Base-by-base conservation (phyloP, 2,113 vertebrate genomes). In the Lophochroa leadbeateri region DNA sequence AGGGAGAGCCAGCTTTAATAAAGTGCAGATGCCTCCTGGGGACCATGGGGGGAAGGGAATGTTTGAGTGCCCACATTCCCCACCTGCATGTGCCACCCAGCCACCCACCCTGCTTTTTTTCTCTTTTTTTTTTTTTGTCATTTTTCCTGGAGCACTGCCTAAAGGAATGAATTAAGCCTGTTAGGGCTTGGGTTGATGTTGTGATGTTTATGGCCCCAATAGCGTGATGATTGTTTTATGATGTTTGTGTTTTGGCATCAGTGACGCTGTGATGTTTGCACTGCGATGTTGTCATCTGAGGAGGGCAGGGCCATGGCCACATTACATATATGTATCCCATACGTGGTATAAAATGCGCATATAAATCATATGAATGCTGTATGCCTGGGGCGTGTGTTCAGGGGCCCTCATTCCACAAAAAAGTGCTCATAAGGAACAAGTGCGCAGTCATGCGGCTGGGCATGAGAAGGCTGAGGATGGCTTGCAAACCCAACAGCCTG, bases 241-340 rank as follows among this genome's bases (percentile, higher is more conserved):
- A 78, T 96, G 90, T 94, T 96, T 97, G 82, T 94, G 79, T 94
- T 96, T 93, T 96, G 85, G 93, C 96, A 94, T 96, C 88, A 94
- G 55, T 68, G 88, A 88, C 83, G 95, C 84, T 1, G 4, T 94
- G 89, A 82, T 82, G 94, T 93, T 97, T 96, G 87, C 8, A 11
- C 84, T 72, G 60, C 0, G 0, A 94, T 96, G 96, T 33, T 96
- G 94, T 97, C 95, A 97, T 96, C 70, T 23, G 44, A 18, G 60
- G 79, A 94, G 43, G 92, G 58, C 67, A 91, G 88, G 71, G 68
- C 82, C 41, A 20, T 8, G 41, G 67, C 58, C 72, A 4, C 53
- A 86, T 95, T 86, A 77, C 68, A 81, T 79, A 53, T 31, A 77
- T 35, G 33, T 77, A 88, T 94, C 28, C 71, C 35, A 55, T 61